Percentiles rank a stretch among this genome's conserved stretches.
Conservation (phyloP, 2,888 invertebrate genomes). For the Helleia helle region DNA sequence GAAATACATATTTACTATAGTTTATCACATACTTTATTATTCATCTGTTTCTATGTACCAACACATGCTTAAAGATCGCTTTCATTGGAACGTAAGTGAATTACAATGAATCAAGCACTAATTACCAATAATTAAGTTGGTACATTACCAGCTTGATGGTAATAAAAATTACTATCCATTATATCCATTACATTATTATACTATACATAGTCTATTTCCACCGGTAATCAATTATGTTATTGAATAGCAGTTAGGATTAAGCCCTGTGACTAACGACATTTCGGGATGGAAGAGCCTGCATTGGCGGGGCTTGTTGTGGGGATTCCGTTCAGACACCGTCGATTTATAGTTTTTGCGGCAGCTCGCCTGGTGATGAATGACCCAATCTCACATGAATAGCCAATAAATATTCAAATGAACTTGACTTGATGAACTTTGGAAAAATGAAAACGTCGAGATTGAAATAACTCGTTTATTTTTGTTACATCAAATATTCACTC, state of each 20-base stretch:
- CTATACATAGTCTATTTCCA: constrained; percentile 2
- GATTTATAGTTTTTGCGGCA: constrained; percentile 6
- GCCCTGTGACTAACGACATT: constrained; percentile 10
- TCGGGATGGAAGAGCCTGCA: constrained; percentile 1
- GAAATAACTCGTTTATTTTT: not conserved
- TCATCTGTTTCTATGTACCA: too few relatives aligned
- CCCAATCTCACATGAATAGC: constrained; percentile 4
- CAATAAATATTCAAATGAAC: constrained; percentile 6
- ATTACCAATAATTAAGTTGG: too few relatives aligned
- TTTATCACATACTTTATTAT: too few relatives aligned
- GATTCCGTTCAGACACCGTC: constrained; percentile 2
- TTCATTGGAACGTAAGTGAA: too few relatives aligned
- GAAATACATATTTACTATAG: too few relatives aligned
- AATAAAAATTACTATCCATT: constrained; percentile 2
- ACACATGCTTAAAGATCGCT: too few relatives aligned
- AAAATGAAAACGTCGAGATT: not conserved
- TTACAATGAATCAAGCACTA: too few relatives aligned
- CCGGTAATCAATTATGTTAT: constrained; percentile 10
- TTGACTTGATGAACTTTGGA: too few relatives aligned
- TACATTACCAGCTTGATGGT: too few relatives aligned
- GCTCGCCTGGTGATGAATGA: not conserved
- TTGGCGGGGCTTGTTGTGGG: constrained; percentile 6
- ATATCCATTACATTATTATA: too few relatives aligned
- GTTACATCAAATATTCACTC: too few relatives aligned
- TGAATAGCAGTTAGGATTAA: constrained; percentile 9